These are phyloP conservation scores for Helogale parvula DNA, from an alignment of 2,113 vertebrate species.

Conservation along the genomic window DNA sequence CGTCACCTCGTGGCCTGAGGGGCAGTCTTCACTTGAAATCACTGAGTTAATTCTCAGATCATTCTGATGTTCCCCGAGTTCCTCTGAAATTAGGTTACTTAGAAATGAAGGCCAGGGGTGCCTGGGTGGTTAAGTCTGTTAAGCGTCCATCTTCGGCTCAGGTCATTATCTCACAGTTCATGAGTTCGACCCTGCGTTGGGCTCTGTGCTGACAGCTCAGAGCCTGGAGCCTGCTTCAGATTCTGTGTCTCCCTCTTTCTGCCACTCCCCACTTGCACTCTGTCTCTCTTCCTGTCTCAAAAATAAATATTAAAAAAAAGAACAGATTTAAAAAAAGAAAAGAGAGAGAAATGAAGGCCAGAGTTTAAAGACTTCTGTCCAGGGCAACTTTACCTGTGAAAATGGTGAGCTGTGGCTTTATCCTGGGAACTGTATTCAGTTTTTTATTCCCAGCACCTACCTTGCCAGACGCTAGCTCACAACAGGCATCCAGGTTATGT, in stretches of 20 bases:
- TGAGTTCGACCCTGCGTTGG: no score
- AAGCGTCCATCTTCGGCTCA: no score
- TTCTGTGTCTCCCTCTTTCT: no score
- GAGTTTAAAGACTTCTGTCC: neutral
- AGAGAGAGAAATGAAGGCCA: neutral
- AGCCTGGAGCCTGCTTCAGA: no score
- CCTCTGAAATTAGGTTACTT: neutral
- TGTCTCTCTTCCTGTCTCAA: no score
- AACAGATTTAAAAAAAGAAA: no score
- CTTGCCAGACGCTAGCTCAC: neutral
- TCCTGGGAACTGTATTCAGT: neutral
- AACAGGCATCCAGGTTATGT: neutral
- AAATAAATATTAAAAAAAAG: no score
- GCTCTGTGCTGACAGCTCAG: no score
- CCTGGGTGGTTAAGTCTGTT: no score
- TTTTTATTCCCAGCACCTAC: neutral
- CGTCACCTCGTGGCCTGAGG: neutral
- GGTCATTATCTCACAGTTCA: no score
- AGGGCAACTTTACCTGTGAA: neutral
- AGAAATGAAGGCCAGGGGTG: neutral
- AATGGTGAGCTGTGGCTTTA: neutral
- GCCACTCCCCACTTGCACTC: no score
- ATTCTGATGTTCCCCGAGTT: neutral
- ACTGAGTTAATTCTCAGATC: neutral
- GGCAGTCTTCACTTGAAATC: neutral